phyloP scores from a whole-genome alignment of 1,140 invertebrate genomes.

The Euura saliciscinereae region DNA sequence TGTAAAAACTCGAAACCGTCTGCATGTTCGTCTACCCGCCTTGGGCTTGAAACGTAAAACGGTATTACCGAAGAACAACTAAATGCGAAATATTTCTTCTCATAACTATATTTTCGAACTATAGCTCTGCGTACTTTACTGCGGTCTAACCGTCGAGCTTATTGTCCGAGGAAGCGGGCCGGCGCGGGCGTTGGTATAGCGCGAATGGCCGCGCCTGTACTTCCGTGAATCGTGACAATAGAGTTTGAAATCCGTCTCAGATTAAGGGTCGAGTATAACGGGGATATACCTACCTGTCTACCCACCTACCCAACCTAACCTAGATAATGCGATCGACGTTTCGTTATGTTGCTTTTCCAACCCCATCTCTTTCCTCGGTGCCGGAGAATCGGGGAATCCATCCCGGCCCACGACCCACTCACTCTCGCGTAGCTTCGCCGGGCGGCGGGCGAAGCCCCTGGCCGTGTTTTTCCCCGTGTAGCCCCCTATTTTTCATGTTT shows the following conservation, averaged over 20 bases:
- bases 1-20: no score
- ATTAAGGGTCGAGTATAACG: slow-evolving; percentile 49
- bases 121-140: no score
- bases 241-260: slow-evolving; percentile 53
- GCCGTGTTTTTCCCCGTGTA: slow-evolving; percentile 59
- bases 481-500: slow-evolving; percentile 63
- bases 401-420: slow-evolving; percentile 31
- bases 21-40: no score
- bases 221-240: slow-evolving; percentile 53
- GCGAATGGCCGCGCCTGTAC: slow-evolving; percentile 17
- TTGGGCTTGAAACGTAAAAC: no score
- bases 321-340: slow-evolving; percentile 61
- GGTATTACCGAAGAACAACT: no score
- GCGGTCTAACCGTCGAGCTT: no score
- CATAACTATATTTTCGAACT: no score
- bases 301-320: slow-evolving; percentile 7
- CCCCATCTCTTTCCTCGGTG: slow-evolving; percentile 50
- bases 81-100: no score
- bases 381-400: slow-evolving; percentile 46
- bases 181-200: not conserved
- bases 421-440: slow-evolving; percentile 19
- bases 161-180: no score
- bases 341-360: slow-evolving; percentile 63
- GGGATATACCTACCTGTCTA: not conserved
- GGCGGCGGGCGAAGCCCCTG: slow-evolving; percentile 18